Evolutionary conservation across 2,888 invertebrate species (phyloP).

Genomic region (Drosophila algonquin): DNA sequence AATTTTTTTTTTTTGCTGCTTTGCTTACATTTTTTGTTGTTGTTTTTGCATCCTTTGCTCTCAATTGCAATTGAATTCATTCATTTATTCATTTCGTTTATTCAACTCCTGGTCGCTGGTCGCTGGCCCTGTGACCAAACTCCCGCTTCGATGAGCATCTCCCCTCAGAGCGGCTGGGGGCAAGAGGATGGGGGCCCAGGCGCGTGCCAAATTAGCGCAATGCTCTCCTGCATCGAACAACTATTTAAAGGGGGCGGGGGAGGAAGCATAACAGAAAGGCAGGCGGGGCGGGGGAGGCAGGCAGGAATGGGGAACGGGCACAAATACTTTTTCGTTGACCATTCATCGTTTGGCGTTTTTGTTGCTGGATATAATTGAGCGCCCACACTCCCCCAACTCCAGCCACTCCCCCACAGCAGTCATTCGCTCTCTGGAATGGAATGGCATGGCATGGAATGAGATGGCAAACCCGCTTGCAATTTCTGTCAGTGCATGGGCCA

Average conservation of each 20-base stretch:
- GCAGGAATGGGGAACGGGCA: neutral
- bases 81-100: slow-evolving; percentile 69
- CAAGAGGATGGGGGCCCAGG: slow-evolving; percentile 23
- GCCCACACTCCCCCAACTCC: neutral
- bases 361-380: slow-evolving; percentile 22
- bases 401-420: no score
- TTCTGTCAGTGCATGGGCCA: slow-evolving; percentile 19
- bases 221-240: slow-evolving; percentile 66
- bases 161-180: neutral
- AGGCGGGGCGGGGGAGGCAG: no score
- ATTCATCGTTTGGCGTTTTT: neutral
- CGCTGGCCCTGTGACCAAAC: slow-evolving; percentile 30
- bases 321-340: slow-evolving; percentile 11
- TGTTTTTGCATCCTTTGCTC: slow-evolving; percentile 27
- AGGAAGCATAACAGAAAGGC: no score
- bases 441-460: no score
- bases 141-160: slow-evolving; percentile 45
- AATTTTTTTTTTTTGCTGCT: neutral
- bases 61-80: slow-evolving; percentile 79
- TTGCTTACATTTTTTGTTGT: neutral
- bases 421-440: no score
- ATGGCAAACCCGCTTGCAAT: neutral
- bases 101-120: slow-evolving; percentile 15
- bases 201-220: slow-evolving; percentile 77
- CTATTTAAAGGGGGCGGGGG: slow-evolving; percentile 52